Base-by-base conservation (phyloP, 2,888 invertebrate genomes). In the Phlogophora meticulosa region DNA sequence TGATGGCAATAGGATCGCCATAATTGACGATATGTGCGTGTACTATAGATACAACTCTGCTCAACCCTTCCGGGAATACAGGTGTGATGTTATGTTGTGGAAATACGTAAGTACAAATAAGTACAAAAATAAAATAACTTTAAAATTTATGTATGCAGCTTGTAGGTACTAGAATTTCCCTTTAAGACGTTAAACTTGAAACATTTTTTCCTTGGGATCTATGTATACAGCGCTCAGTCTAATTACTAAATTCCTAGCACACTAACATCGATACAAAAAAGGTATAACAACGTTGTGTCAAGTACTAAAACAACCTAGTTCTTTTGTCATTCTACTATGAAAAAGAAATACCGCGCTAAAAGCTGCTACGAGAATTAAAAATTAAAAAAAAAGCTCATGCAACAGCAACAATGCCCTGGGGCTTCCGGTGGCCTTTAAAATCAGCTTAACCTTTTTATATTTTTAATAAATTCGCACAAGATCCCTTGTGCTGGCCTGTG, bases 401-500 rank as follows among this genome's bases (percentile, higher is more conserved):
- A 72, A 76, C 77, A 72, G 59, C 63, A 75, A 79, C 79, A 76
- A 83, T 76, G 55, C 77, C 69, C 82, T 67, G 67, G 71, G 68
- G 78, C 76, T 85, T 87, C 85, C 88, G 83, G 56, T 85, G 86
- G 80, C 88, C 83, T 87, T 85, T 86, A 62, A 81, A 86, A 81
- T 81, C 74, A 72, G 72, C 73, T 74, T 76, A 81, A 78, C 82
- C 76, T 81, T 89, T 85, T 70, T 82, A 67, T 79, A 81, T 86
- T 85, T 72, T 71, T 76, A 65, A 71, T 61, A 75, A 70, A 66
- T 80, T 80, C 43, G 73, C 76, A 40, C 67, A 78, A 76, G 78
- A 72, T 57, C 55, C 72, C 75, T 72, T 78, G 79, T 66, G 78
- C 78, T 82, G 71, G 66, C 58, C 67, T 70, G 76, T 64, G 68